phyloP scores from a whole-genome alignment of 2,888 invertebrate genomes.

The Platycheirus rosarum region DNA sequence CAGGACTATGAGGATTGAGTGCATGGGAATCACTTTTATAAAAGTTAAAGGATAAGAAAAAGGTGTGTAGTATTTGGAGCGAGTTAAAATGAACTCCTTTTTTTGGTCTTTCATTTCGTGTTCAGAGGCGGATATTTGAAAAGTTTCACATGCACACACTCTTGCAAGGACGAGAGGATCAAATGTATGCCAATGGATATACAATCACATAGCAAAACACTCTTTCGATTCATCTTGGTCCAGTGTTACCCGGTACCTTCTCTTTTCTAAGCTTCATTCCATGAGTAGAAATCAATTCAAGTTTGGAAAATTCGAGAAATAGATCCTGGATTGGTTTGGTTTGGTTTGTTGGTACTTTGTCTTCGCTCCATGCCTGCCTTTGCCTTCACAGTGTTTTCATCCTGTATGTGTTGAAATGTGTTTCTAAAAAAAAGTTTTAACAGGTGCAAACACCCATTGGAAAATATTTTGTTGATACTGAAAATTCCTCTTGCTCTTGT shows the following conservation, averaged over 20 bases:
- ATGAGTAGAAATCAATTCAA: conserved; percentile 63
- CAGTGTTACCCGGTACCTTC: background rate
- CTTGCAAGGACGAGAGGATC: background rate
- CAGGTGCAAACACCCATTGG: conserved; percentile 59
- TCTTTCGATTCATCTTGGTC: conserved; percentile 20
- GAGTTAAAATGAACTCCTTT: conserved; percentile 57
- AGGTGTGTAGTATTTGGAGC: no score
- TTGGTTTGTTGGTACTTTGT: conserved; percentile 4
- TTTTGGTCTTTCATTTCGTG: background rate
- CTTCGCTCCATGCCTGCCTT: background rate
- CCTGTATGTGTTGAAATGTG: conserved; percentile 16
- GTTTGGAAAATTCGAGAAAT: conserved; percentile 51
- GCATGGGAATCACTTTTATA: conserved; percentile 52
- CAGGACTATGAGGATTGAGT: conserved; percentile 31
- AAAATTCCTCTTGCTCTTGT: no score
- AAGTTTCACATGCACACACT: conserved; percentile 63
- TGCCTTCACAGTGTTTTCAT: background rate
- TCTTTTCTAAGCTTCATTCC: background rate
- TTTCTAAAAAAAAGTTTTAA: conserved; percentile 52
- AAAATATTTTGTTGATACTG: conserved; percentile 47
- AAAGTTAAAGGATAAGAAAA: conserved; percentile 55
- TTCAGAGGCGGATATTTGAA: conserved; percentile 66
- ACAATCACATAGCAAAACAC: conserved; percentile 11
- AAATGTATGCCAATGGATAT: conserved; percentile 27
- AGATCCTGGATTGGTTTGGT: conserved; percentile 19